Evolutionary conservation across 2,797 vertebrate genomes (phyloP), one percentile per base, ranked within the genome.

Genomic region (Xyrichtys novacula): DNA sequence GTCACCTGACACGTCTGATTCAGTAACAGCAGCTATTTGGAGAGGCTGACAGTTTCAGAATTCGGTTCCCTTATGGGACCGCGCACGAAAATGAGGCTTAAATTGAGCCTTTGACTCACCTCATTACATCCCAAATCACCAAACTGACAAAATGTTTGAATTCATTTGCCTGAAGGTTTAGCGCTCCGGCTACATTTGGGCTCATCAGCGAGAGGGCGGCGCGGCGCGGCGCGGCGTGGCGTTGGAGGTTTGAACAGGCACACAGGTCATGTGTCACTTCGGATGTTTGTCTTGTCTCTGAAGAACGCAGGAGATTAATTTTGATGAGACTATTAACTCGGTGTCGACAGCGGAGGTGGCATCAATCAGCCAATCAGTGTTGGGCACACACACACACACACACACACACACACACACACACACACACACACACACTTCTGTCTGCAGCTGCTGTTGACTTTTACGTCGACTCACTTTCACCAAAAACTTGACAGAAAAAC

Each of bases 331-430:
- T 22, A 78, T 87, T 81, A 80, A 79, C 63, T 79, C 76, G 29
- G 72, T 69, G 36, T 83, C 69, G 55, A 42, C 63, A 57, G 16
- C 39, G 42, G 65, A 78, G 69, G 60, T 17, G 26, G 39, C 74
- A 71, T 64, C 68, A 85, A 80, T 83, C 77, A 85, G 79, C 80
- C 75, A 69, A 81, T 88, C 80, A 79, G 65, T 43, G 54, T 29
- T 32, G 38, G 61, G 71, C 64, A 79, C 22, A 52, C 32, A 34
- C 20, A 47, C n/a, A n/a, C n/a, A n/a, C n/a, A n/a, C n/a, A n/a
- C n/a, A n/a, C n/a, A n/a, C n/a, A n/a, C n/a, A n/a, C n/a, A n/a
- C n/a, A n/a, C n/a, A n/a, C n/a, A n/a, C n/a, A n/a, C n/a, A n/a
- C n/a, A n/a, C n/a, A n/a, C n/a, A n/a, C n/a, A n/a, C n/a, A n/a